Base-by-base conservation (phyloP, 2,797 vertebrate species). In the Thalassophryne amazonica region DNA sequence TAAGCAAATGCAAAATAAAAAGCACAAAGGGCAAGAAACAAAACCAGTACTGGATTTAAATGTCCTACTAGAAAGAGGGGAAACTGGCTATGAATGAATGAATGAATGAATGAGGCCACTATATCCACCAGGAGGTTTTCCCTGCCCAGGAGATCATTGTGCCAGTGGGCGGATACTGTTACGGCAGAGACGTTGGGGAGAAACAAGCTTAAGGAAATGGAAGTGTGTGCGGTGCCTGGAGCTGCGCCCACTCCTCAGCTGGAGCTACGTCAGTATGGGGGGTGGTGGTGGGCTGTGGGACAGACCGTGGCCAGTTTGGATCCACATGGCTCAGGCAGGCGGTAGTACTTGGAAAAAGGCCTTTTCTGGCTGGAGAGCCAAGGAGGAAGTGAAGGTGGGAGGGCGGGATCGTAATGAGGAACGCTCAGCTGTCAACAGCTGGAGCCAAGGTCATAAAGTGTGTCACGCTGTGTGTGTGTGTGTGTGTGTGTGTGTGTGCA, bases 151-250 rank as follows among this genome's bases (percentile, higher is more conserved):
- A 73, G 80, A 84, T 84, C 79, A 80, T 74, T 75, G 80, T 73
- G 81, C 84, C 85, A 87, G 84, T 76, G 81, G 82, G 84, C 66
- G 84, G 84, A 83, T 80, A 74, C 63, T 74, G 77, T 85, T 84
- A 76, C 79, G 37, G 59, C 47, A n/a, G 48, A 75, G 68, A 79
- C 56, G 57, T 79, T 39, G 9, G 64, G 50, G 66, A 84, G 70
- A 85, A 87, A 81, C 76, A 86, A 74, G 52, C 73, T 63, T 33
- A 70, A 81, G 79, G 77, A 87, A 85, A 75, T 73, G 67, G 73
- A 81, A 73, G 80, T 74, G 79, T 84, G 79, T 84, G 77, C 19
- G 66, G 76, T 68, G 58, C 52, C 76, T 85, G 78, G 81, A 84
- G 54, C 38, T 2, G 22, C 28, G 73, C 80, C 84, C 67, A 62